A percentile compares a stretch with the other conserved stretches of the same genome.
phyloP scores from a whole-genome alignment of 2,113 vertebrate genomes.

The Anoplopoma fimbria region DNA sequence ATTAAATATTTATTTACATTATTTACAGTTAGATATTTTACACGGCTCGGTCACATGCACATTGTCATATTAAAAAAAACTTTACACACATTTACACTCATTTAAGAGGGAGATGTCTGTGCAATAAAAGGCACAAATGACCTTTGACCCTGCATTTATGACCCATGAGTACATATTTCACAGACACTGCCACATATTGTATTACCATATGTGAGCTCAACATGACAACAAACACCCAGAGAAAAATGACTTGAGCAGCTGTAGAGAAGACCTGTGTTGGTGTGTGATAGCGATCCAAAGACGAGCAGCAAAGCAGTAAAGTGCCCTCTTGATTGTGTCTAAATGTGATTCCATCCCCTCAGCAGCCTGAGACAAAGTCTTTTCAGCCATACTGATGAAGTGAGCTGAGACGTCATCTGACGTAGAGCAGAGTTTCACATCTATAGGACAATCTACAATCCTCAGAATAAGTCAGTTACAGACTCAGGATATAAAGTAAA shows the following conservation, averaged over 20 bases:
- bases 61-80: conserved; percentile 57
- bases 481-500: conserved; percentile 37
- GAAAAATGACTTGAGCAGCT: conserved; percentile 37
- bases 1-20: conserved; percentile 85
- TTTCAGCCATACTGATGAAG: conserved; percentile 54
- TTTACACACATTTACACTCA: conserved; percentile 81
- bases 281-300: conserved; percentile 25
- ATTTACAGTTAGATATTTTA: conserved; percentile 81
- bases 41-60: conserved; percentile 81
- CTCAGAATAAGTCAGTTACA: conserved; percentile 11
- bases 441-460: conserved; percentile 49
- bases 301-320: conserved; percentile 42
- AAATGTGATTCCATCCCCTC: conserved; percentile 45
- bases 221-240: conserved; percentile 31
- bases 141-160: conserved; percentile 77
- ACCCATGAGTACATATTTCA: conserved; percentile 46
- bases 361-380: conserved; percentile 53
- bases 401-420: conserved; percentile 9
- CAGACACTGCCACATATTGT: conserved; percentile 33
- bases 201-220: conserved; percentile 17
- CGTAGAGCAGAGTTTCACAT: conserved; percentile 50
- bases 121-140: conserved; percentile 82
- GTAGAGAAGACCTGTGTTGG: conserved; percentile 30
- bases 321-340: conserved; percentile 48
- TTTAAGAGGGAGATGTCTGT: conserved; percentile 74